These are phyloP conservation scores for Puffinus mauretanicus DNA, from an alignment of 2,113 vertebrate species.

Conservation along the genomic window DNA sequence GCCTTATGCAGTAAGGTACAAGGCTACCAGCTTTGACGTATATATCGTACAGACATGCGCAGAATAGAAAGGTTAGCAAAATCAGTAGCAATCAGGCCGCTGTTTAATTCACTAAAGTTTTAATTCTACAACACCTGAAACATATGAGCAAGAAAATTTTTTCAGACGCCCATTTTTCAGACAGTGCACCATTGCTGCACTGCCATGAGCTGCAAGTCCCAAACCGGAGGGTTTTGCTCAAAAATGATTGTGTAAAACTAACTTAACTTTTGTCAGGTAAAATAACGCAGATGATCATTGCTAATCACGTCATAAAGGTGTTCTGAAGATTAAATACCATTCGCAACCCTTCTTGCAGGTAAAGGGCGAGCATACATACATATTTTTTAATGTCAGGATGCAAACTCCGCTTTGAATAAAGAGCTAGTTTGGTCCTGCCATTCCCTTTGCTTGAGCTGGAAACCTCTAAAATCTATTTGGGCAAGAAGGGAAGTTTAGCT, in stretches of 20 bases:
- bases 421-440: not conserved
- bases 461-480: not conserved
- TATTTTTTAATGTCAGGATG: not conserved
- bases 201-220: not conserved
- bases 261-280: not conserved
- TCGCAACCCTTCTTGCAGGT: not conserved
- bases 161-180: not conserved
- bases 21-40: not conserved
- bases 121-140: not conserved
- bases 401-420: not conserved
- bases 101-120: not conserved
- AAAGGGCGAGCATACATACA: rapidly evolving
- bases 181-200: not conserved
- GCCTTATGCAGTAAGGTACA: not conserved
- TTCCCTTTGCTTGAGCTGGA: not conserved
- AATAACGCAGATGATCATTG: not conserved
- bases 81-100: not conserved
- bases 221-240: not conserved
- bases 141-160: not conserved
- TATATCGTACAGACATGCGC: rapidly evolving
- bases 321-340: not conserved
- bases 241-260: not conserved
- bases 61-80: not conserved
- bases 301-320: not conserved
- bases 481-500: not conserved